Conservation (phyloP, 1,140 invertebrate genomes). For the Leptinotarsa undecemlineata region DNA sequence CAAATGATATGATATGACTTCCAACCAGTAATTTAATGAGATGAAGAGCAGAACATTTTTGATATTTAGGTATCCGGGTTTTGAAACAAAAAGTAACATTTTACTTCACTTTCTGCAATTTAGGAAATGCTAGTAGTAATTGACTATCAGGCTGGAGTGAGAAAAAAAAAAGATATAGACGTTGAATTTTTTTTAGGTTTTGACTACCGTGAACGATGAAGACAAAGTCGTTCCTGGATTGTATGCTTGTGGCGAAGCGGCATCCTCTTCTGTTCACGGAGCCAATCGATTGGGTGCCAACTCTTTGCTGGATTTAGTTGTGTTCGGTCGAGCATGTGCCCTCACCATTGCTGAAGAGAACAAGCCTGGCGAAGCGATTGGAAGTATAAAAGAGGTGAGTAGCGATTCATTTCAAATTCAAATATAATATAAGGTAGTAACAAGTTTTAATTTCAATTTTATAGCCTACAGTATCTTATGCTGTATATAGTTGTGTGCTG, state of each 20-base stretch:
- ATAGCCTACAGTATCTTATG: no score
- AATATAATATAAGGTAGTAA: no score
- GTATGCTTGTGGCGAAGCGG: constrained; percentile 60
- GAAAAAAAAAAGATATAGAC: no score
- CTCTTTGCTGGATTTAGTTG: constrained; percentile 81
- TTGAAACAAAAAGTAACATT: background rate
- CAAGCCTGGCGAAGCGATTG: constrained; percentile 68
- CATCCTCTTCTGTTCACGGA: constrained; percentile 75
- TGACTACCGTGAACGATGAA: constrained; percentile 58
- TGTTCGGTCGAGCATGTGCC: constrained; percentile 82
- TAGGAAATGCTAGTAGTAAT: background rate
- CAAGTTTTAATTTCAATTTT: no score
- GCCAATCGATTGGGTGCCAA: constrained; percentile 86
- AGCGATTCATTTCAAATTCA: background rate
- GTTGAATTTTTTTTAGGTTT: constrained; percentile 54
- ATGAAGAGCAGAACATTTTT: no score
- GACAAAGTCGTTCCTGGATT: constrained; percentile 62
- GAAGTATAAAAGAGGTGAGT: constrained; percentile 61
- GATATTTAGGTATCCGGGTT: background rate
- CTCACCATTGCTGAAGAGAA: constrained; percentile 69
- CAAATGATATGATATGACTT: no score
- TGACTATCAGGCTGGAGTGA: no score
- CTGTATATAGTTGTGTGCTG: no score
- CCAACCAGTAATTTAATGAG: no score
- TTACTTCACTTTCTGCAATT: background rate